Evolutionary conservation across 2,113 vertebrate species (phyloP).

Genomic region (Cinclus cinclus): DNA sequence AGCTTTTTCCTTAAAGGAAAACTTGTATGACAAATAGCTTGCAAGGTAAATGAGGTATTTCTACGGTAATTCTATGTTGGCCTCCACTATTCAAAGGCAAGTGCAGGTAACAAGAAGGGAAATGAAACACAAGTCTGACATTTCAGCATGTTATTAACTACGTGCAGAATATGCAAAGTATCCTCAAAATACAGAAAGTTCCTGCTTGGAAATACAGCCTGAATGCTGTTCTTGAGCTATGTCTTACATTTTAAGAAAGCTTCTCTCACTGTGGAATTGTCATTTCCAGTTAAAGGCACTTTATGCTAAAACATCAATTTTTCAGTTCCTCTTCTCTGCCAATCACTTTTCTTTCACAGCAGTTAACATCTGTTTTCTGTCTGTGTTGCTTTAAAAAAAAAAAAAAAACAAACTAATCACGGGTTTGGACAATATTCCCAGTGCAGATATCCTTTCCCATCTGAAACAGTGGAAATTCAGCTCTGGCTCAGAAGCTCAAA

Average conservation of each 20-base stretch:
- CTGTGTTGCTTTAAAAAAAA: neutral
- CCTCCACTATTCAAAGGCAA: neutral
- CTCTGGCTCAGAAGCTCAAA: neutral
- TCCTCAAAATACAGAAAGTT: neutral
- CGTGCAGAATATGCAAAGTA: neutral
- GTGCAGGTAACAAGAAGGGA: neutral
- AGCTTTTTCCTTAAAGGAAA: neutral
- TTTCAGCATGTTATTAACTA: neutral
- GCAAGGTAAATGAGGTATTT: neutral
- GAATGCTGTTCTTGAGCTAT: neutral
- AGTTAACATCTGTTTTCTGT: constrained; percentile 40
- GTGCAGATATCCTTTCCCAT: neutral
- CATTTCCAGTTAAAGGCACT: neutral
- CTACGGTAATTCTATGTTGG: constrained; percentile 32
- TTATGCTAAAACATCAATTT: neutral
- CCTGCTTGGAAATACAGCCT: neutral
- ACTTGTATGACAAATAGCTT: constrained; percentile 1
- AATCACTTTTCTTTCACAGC: neutral
- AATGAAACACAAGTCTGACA: neutral
- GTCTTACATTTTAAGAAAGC: neutral
- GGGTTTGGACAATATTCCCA: neutral
- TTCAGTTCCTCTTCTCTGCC: neutral
- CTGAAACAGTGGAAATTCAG: neutral
- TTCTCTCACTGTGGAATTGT: neutral
- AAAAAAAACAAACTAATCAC: neutral